Conservation (phyloP, 2,113 vertebrate genomes). For the Pachypanchax playfairii region DNA sequence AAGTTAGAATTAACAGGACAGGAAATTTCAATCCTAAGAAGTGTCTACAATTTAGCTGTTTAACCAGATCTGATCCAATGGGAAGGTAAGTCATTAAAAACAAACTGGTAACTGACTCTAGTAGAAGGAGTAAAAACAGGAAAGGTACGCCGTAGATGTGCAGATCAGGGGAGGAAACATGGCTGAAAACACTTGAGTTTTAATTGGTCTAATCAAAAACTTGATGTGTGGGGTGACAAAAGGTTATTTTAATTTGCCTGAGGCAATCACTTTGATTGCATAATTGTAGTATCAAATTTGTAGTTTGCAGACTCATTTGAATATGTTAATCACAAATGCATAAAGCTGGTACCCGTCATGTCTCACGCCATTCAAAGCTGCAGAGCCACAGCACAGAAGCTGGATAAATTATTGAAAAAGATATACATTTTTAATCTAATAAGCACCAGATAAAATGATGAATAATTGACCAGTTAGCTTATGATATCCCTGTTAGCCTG, state of each 20-base stretch:
- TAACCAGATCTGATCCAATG: not conserved
- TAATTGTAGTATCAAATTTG: conserved; percentile 48
- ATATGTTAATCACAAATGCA: conserved; percentile 56
- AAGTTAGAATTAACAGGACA: no score
- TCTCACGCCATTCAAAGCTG: conserved; percentile 42
- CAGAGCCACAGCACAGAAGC: not conserved
- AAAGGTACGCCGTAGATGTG: conserved; percentile 19
- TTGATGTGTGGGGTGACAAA: conserved; percentile 62
- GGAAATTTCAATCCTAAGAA: no score
- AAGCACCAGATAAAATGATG: conserved; percentile 61
- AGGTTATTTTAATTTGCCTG: conserved; percentile 62
- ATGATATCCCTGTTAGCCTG: conserved; percentile 53
- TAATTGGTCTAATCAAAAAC: conserved; percentile 70
- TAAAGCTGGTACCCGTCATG: conserved; percentile 5
- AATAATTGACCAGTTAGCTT: conserved; percentile 62
- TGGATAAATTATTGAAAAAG: conserved; percentile 59
- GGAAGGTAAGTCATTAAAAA: conserved; percentile 6
- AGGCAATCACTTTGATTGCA: conserved; percentile 64
- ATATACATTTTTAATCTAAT: conserved; percentile 65
- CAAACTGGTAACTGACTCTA: conserved; percentile 8
- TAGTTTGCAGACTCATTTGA: conserved; percentile 60
- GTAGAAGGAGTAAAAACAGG: conserved; percentile 17
- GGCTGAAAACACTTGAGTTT: conserved; percentile 52
- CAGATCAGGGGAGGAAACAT: conserved; percentile 17
- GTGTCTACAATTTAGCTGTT: not conserved